These are phyloP conservation scores for Labeo calbasu DNA, from an alignment of 2,797 vertebrate species.

Conservation along the genomic window DNA sequence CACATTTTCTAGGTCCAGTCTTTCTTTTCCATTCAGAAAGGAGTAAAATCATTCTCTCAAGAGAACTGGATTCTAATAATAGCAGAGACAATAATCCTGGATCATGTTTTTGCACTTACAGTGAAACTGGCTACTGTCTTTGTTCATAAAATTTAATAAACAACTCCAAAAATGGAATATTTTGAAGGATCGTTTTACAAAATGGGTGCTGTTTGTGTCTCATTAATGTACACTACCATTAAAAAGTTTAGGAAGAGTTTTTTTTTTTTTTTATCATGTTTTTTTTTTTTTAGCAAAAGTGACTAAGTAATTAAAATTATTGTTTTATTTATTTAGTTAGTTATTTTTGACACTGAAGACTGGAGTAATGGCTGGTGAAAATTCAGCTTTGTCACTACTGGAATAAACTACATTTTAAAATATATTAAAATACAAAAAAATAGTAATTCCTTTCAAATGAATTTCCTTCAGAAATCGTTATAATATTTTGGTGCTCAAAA, in stretches of 20 bases:
- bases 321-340: no score
- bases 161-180: no score
- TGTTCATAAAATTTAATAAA: no score
- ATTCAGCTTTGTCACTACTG: no score
- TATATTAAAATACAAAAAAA: no score
- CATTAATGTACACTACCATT: not conserved
- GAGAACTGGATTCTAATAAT: not conserved
- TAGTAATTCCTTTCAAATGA: not conserved
- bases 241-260: no score
- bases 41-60: not conserved
- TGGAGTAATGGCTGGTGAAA: no score
- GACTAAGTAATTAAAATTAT: not conserved
- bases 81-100: not conserved
- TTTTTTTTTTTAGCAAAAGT: not conserved
- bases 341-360: no score
- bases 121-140: not conserved
- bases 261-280: no score
- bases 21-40: not conserved
- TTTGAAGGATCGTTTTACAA: not conserved
- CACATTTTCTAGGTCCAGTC: not conserved
- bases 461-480: no score
- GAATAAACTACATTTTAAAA: no score
- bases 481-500: no score
- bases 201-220: not conserved
- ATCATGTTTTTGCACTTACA: not conserved